A percentile compares a stretch with the other conserved stretches of the same genome.
Conservation (phyloP, 2,113 vertebrate species). For the Scytalopus superciliaris region DNA sequence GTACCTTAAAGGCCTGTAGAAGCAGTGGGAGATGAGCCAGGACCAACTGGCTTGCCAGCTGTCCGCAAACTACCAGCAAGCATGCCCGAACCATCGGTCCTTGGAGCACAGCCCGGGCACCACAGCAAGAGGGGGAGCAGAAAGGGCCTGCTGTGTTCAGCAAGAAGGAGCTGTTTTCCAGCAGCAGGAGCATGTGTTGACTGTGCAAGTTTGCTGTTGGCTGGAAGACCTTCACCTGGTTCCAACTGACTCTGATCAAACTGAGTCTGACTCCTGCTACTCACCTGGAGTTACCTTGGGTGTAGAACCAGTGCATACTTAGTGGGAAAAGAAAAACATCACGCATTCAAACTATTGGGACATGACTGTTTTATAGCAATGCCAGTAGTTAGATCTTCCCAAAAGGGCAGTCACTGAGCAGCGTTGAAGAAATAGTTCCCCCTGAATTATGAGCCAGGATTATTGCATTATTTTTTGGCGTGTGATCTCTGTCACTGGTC, state of each 20-base stretch:
- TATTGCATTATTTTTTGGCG: not conserved
- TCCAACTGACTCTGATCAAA: not conserved
- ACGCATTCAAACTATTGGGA: not conserved
- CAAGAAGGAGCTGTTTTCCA: not conserved
- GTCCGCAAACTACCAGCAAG: not conserved
- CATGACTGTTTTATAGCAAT: not conserved
- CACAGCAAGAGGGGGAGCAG: not conserved
- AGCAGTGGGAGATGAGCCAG: constrained; percentile 28
- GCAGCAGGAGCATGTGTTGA: not conserved
- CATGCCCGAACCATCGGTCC: not conserved
- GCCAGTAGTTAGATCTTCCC: not conserved
- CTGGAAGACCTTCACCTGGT: not conserved
- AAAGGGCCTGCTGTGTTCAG: not conserved
- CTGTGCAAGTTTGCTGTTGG: not conserved
- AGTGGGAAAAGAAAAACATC: not conserved
- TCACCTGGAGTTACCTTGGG: not conserved
- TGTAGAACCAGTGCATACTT: not conserved
- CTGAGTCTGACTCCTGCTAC: not conserved
- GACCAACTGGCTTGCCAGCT: constrained; percentile 23
- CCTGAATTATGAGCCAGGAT: not conserved
- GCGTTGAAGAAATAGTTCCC: not conserved
- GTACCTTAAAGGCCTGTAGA: constrained; percentile 10
- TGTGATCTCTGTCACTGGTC: not conserved
- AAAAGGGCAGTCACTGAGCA: not conserved
- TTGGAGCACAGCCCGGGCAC: not conserved